A percentile compares a stretch with the other conserved stretches of the same genome.
phyloP scores from a whole-genome alignment of 2,797 vertebrate species.

The Carcharodon carcharias region DNA sequence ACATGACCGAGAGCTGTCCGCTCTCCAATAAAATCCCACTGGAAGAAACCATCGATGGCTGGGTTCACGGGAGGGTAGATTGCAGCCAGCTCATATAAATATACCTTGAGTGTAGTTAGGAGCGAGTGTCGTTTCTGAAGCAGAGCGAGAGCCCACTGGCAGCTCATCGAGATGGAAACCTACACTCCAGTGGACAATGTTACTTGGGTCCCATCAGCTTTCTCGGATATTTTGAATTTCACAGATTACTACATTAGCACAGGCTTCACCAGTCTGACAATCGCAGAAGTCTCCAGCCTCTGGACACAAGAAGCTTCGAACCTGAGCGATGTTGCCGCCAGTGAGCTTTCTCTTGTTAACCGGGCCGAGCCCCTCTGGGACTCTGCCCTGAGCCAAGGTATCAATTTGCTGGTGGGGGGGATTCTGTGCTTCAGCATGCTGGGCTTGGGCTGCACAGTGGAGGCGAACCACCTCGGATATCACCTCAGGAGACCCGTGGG shows the following conservation, averaged over 20 bases:
- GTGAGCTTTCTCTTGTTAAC: constrained; percentile 47
- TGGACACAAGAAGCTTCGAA: neutral
- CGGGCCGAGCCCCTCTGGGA: constrained; percentile 64
- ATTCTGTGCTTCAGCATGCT: constrained; percentile 89
- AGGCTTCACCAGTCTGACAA: neutral
- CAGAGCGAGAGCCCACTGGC: constrained; percentile 40
- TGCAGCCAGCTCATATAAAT: constrained; percentile 7
- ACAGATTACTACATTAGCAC: constrained; percentile 41
- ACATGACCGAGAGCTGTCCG: constrained; percentile 17
- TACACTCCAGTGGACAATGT: constrained; percentile 44
- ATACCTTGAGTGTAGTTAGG: neutral
- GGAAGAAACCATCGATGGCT: constrained; percentile 44
- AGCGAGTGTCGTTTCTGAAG: constrained; percentile 44
- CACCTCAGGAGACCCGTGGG: constrained; percentile 81
- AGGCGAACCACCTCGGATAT: constrained; percentile 73
- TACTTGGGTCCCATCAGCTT: constrained; percentile 6
- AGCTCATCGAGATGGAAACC: constrained; percentile 53
- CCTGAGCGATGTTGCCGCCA: neutral
- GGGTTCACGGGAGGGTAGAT: constrained; percentile 43
- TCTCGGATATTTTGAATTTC: constrained; percentile 42
- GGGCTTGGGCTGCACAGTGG: constrained; percentile 91
- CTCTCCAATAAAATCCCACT: constrained; percentile 43
- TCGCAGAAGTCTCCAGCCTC: neutral
- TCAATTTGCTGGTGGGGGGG: constrained; percentile 84
- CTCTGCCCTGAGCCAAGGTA: constrained; percentile 73